Percentiles rank a stretch among this genome's conserved stretches.
Evolutionary conservation across 64 coral and sea anemone species (phyloP).

Genomic region (Hydrozoanthus tunicans): DNA sequence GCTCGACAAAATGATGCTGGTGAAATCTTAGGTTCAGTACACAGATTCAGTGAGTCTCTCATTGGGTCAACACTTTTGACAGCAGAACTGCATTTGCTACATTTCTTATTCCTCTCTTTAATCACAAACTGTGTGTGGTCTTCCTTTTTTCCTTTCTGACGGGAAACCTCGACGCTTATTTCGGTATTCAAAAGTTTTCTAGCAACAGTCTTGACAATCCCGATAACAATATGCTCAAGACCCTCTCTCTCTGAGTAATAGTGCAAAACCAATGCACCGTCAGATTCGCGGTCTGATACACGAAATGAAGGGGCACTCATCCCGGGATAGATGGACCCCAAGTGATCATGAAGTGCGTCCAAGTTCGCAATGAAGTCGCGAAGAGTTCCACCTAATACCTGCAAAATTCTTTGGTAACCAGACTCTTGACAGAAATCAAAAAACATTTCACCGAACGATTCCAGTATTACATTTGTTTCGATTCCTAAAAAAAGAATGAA

Average conservation of each 20-base stretch:
- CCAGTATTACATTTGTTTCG: constrained; percentile 65
- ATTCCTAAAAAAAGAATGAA: constrained; percentile 58
- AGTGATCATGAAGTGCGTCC: constrained; percentile 86
- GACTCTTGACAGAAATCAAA: constrained; percentile 90
- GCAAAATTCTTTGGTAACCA: constrained; percentile 82
- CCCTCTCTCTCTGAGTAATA: constrained; percentile 86
- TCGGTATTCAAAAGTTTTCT: constrained; percentile 85
- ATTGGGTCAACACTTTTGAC: constrained; percentile 66
- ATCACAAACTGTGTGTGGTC: constrained; percentile 87
- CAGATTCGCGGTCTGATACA: constrained; percentile 81
- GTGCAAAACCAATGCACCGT: constrained; percentile 78
- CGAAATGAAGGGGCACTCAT: constrained; percentile 92
- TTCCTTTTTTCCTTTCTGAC: constrained; percentile 52
- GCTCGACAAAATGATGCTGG: constrained; percentile 81
- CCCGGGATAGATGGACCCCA: constrained; percentile 74
- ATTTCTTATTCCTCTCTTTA: constrained; percentile 61
- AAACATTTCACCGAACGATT: constrained; percentile 86
- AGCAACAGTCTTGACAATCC: constrained; percentile 83
- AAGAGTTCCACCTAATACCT: constrained; percentile 81
- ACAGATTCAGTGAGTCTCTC: constrained; percentile 60
- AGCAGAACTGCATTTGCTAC: constrained; percentile 9
- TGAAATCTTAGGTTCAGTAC: constrained; percentile 79
- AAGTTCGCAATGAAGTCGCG: constrained; percentile 82
- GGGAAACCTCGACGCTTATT: constrained; percentile 70
- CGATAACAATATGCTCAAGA: constrained; percentile 81